These are phyloP conservation scores for Platycheirus albimanus DNA, from an alignment of 2,888 invertebrate genomes.

Conservation along the genomic window DNA sequence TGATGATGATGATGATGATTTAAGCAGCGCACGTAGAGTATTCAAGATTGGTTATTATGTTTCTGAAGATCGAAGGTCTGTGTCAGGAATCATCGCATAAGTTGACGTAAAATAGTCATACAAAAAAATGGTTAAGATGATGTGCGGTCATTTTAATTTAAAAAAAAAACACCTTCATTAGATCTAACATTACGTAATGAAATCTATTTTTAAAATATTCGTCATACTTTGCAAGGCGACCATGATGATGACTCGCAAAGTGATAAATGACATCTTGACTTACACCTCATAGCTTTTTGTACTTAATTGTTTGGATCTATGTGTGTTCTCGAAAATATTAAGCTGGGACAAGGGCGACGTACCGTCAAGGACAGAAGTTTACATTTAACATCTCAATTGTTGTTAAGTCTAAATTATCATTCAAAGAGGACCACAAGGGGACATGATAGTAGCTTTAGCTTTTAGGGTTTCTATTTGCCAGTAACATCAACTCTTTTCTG, in stretches of 20 bases:
- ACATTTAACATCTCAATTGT: no score
- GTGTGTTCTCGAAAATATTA: no score
- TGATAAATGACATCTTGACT: slow-evolving; percentile 22
- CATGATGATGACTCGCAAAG: slow-evolving; percentile 30
- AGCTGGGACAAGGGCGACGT: no score
- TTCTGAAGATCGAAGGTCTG: slow-evolving; percentile 37
- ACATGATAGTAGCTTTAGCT: no score
- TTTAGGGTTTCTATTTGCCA: no score
- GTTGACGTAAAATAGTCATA: not conserved
- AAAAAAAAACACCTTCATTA: slow-evolving; percentile 35
- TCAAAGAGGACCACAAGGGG: no score
- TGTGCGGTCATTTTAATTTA: not conserved
- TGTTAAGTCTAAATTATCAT: no score
- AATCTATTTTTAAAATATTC: slow-evolving; percentile 40
- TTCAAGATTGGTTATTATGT: slow-evolving; percentile 24
- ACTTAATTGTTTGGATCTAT: no score
- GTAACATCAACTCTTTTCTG: no score
- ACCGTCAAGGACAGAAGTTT: no score
- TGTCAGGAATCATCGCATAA: slow-evolving; percentile 4
- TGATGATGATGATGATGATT: not conserved
- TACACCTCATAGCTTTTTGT: no score
- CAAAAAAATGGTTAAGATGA: not conserved
- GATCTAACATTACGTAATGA: slow-evolving; percentile 13
- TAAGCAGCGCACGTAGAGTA: slow-evolving; percentile 7
- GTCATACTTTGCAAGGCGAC: slow-evolving; percentile 15